A percentile compares a stretch with the other conserved stretches of the same genome.
Evolutionary conservation across 2,113 vertebrate genomes (phyloP).

Genomic region (Glareola pratincola): DNA sequence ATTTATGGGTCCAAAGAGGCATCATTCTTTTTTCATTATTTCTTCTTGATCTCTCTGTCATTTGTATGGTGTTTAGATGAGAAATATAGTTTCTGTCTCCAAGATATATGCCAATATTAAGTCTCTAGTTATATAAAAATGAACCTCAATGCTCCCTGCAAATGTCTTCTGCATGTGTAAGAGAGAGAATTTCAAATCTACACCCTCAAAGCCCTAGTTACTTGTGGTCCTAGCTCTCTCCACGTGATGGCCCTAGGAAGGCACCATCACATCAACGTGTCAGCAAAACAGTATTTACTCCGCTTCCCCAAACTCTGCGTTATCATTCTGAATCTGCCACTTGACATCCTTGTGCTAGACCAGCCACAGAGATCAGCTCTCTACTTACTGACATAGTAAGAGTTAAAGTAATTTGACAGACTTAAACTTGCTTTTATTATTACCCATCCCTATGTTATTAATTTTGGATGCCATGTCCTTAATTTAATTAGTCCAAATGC

Average conservation of each 20-base stretch:
- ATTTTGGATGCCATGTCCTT: constrained; percentile 22
- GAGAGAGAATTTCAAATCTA: background rate
- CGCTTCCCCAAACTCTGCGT: background rate
- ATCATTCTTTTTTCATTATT: background rate
- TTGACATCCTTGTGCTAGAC: background rate
- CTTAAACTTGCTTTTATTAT: constrained; percentile 14
- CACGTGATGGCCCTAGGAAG: background rate
- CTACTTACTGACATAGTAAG: background rate
- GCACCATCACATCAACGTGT: background rate
- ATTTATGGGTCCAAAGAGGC: background rate
- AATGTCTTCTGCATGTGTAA: background rate
- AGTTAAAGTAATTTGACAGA: background rate
- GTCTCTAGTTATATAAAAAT: background rate
- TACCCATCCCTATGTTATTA: background rate
- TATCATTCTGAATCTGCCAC: background rate
- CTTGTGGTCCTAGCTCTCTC: background rate
- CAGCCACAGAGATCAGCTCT: background rate
- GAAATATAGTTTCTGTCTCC: background rate
- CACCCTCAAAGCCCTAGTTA: background rate
- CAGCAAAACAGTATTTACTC: background rate
- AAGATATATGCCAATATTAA: background rate
- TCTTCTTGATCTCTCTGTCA: background rate
- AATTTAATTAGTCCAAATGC: constrained; percentile 52
- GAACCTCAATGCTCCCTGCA: background rate
- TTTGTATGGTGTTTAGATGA: background rate